Conservation (phyloP, 2,797 vertebrate genomes). For the Capromys pilorides region DNA sequence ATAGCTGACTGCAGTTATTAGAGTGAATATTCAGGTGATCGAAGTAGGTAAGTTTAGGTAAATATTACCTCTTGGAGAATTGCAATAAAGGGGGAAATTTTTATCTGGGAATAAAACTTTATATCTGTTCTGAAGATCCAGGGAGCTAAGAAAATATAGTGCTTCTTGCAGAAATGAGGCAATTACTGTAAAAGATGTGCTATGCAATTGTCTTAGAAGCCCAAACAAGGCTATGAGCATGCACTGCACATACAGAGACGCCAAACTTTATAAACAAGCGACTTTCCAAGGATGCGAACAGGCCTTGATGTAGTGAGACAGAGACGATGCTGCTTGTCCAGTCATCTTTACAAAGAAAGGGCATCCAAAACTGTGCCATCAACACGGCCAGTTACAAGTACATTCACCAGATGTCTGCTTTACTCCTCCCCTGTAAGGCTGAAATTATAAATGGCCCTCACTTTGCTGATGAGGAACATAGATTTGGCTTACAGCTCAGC, state of each 20-base stretch:
- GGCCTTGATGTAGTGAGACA: constrained; percentile 25
- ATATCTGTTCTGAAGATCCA: constrained; percentile 23
- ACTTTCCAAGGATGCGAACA: constrained; percentile 51
- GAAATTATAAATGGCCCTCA: neutral
- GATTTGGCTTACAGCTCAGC: neutral
- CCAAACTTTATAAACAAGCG: constrained; percentile 60
- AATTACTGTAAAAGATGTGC: constrained; percentile 62
- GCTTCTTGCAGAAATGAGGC: constrained; percentile 47
- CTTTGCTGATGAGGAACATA: neutral
- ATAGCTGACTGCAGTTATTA: neutral
- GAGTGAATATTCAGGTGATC: neutral
- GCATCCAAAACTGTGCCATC: neutral
- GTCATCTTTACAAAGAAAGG: neutral
- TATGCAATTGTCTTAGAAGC: constrained; percentile 63
- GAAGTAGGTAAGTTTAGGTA: constrained; percentile 1
- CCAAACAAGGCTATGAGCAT: constrained; percentile 48
- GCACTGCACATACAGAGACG: constrained; percentile 49
- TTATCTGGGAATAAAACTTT: constrained; percentile 16
- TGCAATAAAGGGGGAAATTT: constrained; percentile 55
- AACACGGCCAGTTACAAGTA: neutral
- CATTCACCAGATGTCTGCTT: neutral
- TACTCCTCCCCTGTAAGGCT: neutral
- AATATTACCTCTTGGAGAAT: constrained; percentile 39
- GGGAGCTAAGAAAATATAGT: constrained; percentile 54
- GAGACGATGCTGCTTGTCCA: neutral